Evolutionary conservation across 2,113 vertebrate species (phyloP), one percentile per base, ranked within the genome.

Genomic region (Saccopteryx bilineata): DNA sequence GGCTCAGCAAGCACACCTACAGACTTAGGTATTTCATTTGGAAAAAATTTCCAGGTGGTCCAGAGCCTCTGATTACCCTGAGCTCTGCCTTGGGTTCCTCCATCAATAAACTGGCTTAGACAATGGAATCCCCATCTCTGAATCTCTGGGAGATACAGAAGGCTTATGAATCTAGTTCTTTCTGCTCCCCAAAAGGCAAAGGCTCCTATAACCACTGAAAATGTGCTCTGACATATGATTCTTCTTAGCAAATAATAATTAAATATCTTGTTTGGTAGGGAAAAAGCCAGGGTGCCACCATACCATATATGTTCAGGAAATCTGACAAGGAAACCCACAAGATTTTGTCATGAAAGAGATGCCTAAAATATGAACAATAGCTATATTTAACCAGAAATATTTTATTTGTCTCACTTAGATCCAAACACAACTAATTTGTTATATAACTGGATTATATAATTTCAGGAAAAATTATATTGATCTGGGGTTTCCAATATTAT

Each of bases 291-390:
- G 18, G 23, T 65, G 18, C 48, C 61, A 78, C 46, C 83, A 58
- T 65, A 19, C 39, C 72, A 69, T 79, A 13, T 78, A 71, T 74
- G 86, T 94, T 78, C 39, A 71, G 66, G 65, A 96, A 93, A 33
- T 83, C 71, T 90, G 50, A 80, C 46, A 89, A 85, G 52, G 71
- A 78, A 74, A 82, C 33, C 48, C 48, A 94, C 86, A 26, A 91
- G 61, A 75, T 87, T 87, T 68, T 90, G 39, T 92, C 26, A 13
- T 82, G 68, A 46, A 60, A 69, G 46, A 81, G 79, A 75, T 33
- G 78, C 60, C 48, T 76, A 52, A 58, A 81, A 46, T 52, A 86
- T 72, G 13, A 71, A 58, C 14, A 76, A 48, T 17, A 76, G 24
- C 8, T 86, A 21, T 76, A 61, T 56, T 46, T 92, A 60, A 88